Evolutionary conservation across 2,888 invertebrate genomes (phyloP), one percentile per base, ranked within the genome.

Genomic region (Cephus sareptanus): DNA sequence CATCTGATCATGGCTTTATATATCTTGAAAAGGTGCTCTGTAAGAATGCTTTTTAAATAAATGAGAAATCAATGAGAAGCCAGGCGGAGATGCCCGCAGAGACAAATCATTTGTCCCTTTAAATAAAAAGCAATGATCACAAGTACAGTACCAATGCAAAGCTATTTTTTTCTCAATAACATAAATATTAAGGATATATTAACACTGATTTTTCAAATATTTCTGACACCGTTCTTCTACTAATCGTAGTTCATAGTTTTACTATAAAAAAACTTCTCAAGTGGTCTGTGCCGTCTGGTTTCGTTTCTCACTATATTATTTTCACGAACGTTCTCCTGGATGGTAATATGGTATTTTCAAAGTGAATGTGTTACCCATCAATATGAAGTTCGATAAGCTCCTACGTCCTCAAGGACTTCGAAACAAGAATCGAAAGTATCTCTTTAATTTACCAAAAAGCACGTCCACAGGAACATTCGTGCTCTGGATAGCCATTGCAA

Each of bases 1-100:
- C 77, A 68, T 73, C 71, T 12, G 31, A 35, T 35, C 30, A n/a
- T 74, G 23, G 74, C 74, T 74, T 74, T 35, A 35, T 35, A 34
- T 34, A 74, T 35, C 34, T 33, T 71, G 15, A 30, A 71, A 74
- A 35, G 34, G 34, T 74, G 30, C 30, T 74, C n/a, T 35, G 37
- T 33, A 34, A 34, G 30, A 11, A 74, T 74, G 35, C 74, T 74
- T 74, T 4, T 74, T 33, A 11, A 34, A 74, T 34, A 33, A 35
- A 74, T 33, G 35, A 35, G 74, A 34, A 34, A 30, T 56, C 56
- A 56, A 56, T 56, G 56, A 56, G 56, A 56, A 56, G 56, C 56
- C 56, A 56, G 56, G 56, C 56, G 56, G 56, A 56, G 23, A 23
- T 9, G 56, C 56, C 56, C 56, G 56, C 23, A 56, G 56, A 56